Conservation (phyloP, 2,888 invertebrate genomes). For the Lomographa bimaculata region DNA sequence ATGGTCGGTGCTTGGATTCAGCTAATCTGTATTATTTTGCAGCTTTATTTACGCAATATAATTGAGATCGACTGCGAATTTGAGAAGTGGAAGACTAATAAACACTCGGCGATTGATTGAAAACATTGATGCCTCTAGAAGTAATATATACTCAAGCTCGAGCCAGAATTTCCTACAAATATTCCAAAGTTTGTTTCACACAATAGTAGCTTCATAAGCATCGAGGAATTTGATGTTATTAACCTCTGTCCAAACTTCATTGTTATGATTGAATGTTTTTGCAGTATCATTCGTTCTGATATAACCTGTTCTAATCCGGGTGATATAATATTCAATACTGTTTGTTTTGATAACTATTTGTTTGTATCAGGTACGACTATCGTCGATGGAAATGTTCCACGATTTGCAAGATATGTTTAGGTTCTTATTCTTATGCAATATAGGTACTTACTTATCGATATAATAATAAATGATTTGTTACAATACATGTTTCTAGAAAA, state of each 20-base stretch:
- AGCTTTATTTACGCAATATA: constrained; percentile 36
- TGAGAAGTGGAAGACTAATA: constrained; percentile 28
- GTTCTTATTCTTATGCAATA: no score
- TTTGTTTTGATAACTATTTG: constrained; percentile 11
- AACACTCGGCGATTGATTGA: constrained; percentile 25
- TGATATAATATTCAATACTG: constrained; percentile 6
- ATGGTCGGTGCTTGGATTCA: constrained; percentile 47
- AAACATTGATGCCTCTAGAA: constrained; percentile 14
- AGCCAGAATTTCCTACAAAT: no score
- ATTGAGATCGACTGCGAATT: constrained; percentile 34
- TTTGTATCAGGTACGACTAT: not conserved
- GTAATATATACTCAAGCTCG: no score
- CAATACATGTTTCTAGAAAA: constrained; percentile 32
- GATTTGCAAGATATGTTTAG: no score
- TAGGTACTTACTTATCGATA: no score
- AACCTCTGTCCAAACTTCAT: constrained; percentile 11
- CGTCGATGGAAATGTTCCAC: no score
- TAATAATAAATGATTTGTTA: no score
- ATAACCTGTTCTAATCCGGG: constrained; percentile 23
- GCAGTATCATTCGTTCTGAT: constrained; percentile 9
- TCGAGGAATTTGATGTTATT: constrained; percentile 7
- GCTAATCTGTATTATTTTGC: constrained; percentile 38
- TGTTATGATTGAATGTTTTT: constrained; percentile 19
- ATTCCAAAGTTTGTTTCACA: no score
- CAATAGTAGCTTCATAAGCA: no score